phyloP scores from a whole-genome alignment of 2,797 vertebrate genomes.

The Cuculus canorus region DNA sequence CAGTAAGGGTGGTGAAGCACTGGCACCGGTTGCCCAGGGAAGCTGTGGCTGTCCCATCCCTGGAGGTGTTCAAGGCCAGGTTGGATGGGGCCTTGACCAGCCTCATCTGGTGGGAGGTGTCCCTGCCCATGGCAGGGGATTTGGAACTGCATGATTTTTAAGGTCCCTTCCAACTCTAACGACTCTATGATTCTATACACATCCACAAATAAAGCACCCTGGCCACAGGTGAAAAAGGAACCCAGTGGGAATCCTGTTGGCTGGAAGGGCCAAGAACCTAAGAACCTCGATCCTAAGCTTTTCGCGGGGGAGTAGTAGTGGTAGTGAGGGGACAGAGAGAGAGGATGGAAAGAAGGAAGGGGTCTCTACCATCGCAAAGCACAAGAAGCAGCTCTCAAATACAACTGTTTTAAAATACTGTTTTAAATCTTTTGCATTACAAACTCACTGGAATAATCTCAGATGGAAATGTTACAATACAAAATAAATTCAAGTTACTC shows the following conservation, averaged over 20 bases:
- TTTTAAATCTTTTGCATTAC: constrained; percentile 17
- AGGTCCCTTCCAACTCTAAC: too few species aligned
- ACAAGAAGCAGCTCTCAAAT: not conserved
- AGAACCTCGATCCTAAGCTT: not conserved
- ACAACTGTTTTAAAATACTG: not conserved
- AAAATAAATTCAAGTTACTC: too few species aligned
- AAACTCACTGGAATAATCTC: constrained; percentile 9
- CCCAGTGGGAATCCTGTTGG: not conserved
- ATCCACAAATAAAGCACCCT: not conserved
- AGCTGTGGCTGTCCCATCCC: too few species aligned
- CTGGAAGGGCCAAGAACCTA: not conserved
- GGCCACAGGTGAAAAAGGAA: not conserved
- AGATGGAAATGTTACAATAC: not conserved
- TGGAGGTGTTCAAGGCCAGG: too few species aligned
- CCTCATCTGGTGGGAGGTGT: too few species aligned
- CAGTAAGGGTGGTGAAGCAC: too few species aligned
- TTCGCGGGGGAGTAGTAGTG: not conserved
- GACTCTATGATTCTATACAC: not conserved
- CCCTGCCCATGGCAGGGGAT: too few species aligned
- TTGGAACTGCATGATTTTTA: too few species aligned
- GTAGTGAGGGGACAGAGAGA: not conserved
- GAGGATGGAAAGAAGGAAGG: not conserved
- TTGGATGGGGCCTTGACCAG: too few species aligned
- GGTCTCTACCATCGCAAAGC: not conserved
- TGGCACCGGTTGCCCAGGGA: too few species aligned